Conservation (phyloP, 2,113 vertebrate genomes). For the Perccottus glenii region DNA sequence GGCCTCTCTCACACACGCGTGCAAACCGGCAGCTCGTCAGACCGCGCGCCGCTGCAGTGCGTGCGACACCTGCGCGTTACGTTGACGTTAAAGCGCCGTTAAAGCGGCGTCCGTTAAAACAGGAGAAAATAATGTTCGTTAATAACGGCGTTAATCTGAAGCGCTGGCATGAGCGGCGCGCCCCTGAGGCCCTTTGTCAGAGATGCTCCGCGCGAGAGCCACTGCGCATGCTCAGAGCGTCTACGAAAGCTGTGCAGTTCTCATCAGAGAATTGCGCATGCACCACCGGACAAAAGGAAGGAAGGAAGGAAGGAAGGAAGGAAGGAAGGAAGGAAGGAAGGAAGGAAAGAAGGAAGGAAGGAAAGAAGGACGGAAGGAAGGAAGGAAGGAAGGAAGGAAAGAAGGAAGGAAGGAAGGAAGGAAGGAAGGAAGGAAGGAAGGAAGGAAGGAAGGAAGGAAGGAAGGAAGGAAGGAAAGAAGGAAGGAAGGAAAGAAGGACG, state of each 20-base stretch:
- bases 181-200: slow-evolving; percentile 2
- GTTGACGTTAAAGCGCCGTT: no score
- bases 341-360: background rate
- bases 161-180: slow-evolving; percentile 8
- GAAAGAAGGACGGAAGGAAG: background rate
- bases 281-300: background rate
- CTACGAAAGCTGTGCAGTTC: background rate
- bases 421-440: background rate
- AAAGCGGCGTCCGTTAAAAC: background rate
- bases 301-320: background rate
- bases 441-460: background rate
- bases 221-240: slow-evolving; percentile 7
- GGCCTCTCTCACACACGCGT: background rate
- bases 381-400: background rate
- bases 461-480: background rate
- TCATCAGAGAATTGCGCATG: background rate
- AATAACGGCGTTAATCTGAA: background rate
- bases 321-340: background rate
- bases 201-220: slow-evolving; percentile 8
- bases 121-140: background rate
- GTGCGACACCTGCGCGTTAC: slow-evolving; percentile 3
- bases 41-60: background rate
- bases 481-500: background rate
- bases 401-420: background rate
- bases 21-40: background rate